A percentile compares a stretch with the other conserved stretches of the same genome.
Conservation (phyloP, 2,113 vertebrate species). For the Noturus placidus region DNA sequence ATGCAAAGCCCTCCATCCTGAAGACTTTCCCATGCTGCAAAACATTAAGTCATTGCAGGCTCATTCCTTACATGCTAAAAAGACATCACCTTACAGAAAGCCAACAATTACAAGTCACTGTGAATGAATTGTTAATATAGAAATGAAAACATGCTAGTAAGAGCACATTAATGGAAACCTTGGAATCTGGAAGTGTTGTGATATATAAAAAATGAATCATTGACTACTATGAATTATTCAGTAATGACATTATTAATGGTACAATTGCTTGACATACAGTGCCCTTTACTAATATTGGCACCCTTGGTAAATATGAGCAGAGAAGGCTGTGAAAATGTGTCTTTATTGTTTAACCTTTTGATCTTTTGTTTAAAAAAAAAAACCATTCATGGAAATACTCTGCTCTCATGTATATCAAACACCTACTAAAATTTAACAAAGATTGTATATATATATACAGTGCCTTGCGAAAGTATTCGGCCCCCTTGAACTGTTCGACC, state of each 20-base stretch:
- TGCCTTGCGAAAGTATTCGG: too few relatives aligned
- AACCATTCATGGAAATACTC: too few relatives aligned
- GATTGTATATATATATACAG: too few relatives aligned
- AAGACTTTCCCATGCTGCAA: not conserved
- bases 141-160: not conserved
- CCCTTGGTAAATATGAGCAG: too few relatives aligned
- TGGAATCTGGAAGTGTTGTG: not conserved
- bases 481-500: too few relatives aligned
- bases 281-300: too few relatives aligned
- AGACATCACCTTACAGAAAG: not conserved
- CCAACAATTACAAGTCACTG: not conserved
- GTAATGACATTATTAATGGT: not conserved
- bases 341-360: too few relatives aligned
- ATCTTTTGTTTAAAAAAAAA: too few relatives aligned
- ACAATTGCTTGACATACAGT: not conserved
- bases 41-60: not conserved
- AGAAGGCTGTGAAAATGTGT: too few relatives aligned
- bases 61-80: not conserved
- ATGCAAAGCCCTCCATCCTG: too few relatives aligned
- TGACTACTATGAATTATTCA: not conserved
- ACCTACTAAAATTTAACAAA: too few relatives aligned
- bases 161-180: not conserved
- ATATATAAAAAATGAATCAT: not conserved
- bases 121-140: not conserved
- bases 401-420: too few relatives aligned